Conservation (phyloP, 2,113 vertebrate genomes). For the Chloebia gouldiae region DNA sequence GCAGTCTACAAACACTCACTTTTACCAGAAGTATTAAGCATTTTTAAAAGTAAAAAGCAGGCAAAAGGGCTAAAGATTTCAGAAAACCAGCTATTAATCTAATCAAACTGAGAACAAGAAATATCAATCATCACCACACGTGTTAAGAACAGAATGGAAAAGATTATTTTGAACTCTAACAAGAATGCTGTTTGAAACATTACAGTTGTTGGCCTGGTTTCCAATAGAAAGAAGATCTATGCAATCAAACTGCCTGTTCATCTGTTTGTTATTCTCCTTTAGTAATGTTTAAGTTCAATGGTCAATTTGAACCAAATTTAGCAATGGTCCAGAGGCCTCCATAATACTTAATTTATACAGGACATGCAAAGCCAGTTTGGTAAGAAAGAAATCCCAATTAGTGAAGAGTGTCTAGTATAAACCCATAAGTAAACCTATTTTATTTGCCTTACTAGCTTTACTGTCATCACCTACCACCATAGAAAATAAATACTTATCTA, state of each 20-base stretch:
- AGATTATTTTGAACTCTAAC: background rate
- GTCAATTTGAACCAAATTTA: background rate
- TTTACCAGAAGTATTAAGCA: background rate
- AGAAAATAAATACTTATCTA: background rate
- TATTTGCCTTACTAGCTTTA: background rate
- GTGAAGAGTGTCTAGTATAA: background rate
- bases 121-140: background rate
- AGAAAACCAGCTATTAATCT: background rate
- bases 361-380: background rate
- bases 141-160: background rate
- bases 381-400: background rate
- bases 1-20: background rate
- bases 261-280: background rate
- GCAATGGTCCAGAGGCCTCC: background rate
- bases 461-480: background rate
- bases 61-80: background rate
- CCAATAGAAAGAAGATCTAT: background rate
- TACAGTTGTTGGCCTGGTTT: background rate
- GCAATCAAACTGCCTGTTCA: background rate
- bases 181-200: background rate
- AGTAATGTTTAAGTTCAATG: background rate
- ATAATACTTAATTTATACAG: background rate
- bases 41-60: background rate
- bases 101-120: background rate
- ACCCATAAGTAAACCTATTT: background rate